Evolutionary conservation across 2,888 invertebrate genomes (phyloP).

Genomic region (Cephonodes hylas): DNA sequence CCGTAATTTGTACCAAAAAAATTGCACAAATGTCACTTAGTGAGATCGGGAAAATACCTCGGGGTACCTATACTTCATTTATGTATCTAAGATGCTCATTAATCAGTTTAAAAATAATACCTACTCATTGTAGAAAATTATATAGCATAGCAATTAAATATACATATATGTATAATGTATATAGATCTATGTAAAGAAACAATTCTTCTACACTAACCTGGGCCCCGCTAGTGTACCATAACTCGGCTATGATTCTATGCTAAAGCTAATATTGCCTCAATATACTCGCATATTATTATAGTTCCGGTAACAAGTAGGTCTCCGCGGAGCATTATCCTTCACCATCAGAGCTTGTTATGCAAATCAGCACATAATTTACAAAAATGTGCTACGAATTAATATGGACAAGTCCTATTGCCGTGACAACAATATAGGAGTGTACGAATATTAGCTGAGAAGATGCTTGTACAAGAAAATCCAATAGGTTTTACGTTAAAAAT

Average conservation of each 20-base stretch:
- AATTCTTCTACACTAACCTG: not conserved
- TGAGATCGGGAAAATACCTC: too few species aligned
- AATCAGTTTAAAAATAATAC: too few species aligned
- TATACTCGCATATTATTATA: not conserved
- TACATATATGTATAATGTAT: too few species aligned
- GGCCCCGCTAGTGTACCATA: not conserved
- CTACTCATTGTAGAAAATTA: too few species aligned
- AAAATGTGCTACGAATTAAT: not conserved
- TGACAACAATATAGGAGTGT: not conserved
- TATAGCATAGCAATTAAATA: too few species aligned
- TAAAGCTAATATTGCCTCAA: not conserved
- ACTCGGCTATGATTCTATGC: not conserved
- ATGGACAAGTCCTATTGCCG: not conserved
- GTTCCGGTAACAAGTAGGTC: conserved; percentile 1
- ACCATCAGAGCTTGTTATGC: not conserved
- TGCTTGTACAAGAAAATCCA: too few species aligned
- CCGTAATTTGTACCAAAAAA: too few species aligned
- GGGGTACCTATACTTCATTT: too few species aligned
- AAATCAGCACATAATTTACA: not conserved
- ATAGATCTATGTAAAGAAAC: too few species aligned
- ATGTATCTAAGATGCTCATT: too few species aligned
- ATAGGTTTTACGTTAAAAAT: too few species aligned
- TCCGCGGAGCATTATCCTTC: conserved; percentile 3
- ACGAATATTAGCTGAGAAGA: not conserved
- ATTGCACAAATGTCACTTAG: too few species aligned